Conservation (phyloP, 2,888 invertebrate species). For the Campaea margaritaria region DNA sequence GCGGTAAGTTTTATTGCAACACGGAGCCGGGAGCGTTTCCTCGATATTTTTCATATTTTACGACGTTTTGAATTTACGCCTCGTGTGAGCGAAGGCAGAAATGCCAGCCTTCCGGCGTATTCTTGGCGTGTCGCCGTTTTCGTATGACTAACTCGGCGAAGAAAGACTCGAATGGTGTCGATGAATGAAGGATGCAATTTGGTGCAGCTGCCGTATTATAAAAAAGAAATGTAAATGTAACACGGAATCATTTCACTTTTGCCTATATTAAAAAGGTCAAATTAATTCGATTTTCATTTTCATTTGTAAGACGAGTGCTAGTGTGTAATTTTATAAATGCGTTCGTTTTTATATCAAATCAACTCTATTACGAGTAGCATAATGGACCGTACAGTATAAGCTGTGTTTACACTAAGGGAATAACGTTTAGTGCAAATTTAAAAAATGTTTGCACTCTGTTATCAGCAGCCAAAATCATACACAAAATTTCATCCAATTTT, state of each 20-base stretch:
- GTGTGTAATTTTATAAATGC: too few relatives aligned
- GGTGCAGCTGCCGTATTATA: neutral
- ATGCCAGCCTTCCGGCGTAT: slow-evolving; percentile 33
- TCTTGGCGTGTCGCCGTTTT: slow-evolving; percentile 37
- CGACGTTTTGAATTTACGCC: slow-evolving; percentile 78
- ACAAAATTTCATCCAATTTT: neutral
- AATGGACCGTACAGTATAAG: too few relatives aligned
- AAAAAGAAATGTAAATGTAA: too few relatives aligned
- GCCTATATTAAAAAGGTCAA: too few relatives aligned
- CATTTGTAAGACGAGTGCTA: too few relatives aligned
- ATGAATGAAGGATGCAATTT: slow-evolving; percentile 18
- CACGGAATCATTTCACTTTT: too few relatives aligned
- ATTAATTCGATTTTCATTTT: too few relatives aligned
- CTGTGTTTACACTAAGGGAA: too few relatives aligned
- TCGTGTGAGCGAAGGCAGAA: slow-evolving; percentile 49
- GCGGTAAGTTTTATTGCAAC: slow-evolving; percentile 64
- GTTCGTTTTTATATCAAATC: too few relatives aligned
- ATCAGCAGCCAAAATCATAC: neutral
- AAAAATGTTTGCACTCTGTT: too few relatives aligned
- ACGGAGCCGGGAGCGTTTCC: slow-evolving; percentile 49
- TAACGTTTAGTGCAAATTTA: too few relatives aligned
- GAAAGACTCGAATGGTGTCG: slow-evolving; percentile 16
- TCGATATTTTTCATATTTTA: slow-evolving; percentile 80
- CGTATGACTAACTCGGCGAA: slow-evolving; percentile 21
- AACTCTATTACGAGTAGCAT: too few relatives aligned